Evolutionary conservation across 2,113 vertebrate genomes (phyloP).

Genomic region (Nerophis lumbriciformis): DNA sequence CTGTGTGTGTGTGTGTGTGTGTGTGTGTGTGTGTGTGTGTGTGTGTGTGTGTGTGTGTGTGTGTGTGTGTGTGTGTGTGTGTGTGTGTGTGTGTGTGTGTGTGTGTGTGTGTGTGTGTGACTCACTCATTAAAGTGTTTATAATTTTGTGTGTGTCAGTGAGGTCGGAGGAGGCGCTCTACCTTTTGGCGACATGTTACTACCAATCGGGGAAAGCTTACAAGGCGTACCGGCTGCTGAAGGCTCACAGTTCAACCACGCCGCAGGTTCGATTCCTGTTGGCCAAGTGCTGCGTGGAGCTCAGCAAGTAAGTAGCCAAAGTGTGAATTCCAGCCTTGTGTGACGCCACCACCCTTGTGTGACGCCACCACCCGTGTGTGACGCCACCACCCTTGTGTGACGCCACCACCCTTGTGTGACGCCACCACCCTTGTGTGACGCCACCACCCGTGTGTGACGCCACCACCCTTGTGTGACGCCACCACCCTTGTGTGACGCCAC

Average conservation of each 20-base stretch:
- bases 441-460: too few relatives aligned
- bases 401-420: too few relatives aligned
- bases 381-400: too few relatives aligned
- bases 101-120: background rate
- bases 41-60: background rate
- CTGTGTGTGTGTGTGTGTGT: background rate
- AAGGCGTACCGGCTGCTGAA: slow-evolving; percentile 95
- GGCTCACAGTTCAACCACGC: slow-evolving; percentile 91
- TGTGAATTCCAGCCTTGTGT: background rate
- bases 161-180: slow-evolving; percentile 89
- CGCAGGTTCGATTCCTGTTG: slow-evolving; percentile 94
- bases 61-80: background rate
- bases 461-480: too few relatives aligned
- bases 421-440: too few relatives aligned
- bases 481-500: too few relatives aligned
- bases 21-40: background rate
- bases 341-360: too few relatives aligned
- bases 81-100: too few relatives aligned
- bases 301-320: slow-evolving; percentile 83
- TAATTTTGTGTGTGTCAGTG: slow-evolving; percentile 27
- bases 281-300: slow-evolving; percentile 97
- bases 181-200: slow-evolving; percentile 94
- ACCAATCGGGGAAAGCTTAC: slow-evolving; percentile 96
- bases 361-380: too few relatives aligned
- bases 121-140: too few relatives aligned